Evolutionary conservation across 2,888 invertebrate species (phyloP).

Genomic region (Romanomermis culicivorax): DNA sequence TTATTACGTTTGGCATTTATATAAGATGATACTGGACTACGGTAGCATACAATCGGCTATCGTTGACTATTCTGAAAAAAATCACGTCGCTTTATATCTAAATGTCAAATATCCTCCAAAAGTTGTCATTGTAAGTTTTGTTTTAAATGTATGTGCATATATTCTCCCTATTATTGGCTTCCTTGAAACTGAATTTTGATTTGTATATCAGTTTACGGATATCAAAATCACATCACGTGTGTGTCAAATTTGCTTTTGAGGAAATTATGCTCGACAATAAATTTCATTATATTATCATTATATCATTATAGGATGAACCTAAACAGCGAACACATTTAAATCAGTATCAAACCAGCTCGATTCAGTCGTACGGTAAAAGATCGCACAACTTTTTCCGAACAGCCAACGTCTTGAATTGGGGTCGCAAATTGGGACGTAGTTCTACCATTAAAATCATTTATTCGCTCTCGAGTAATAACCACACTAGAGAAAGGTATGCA

Average conservation of each 20-base stretch:
- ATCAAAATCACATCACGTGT: no score
- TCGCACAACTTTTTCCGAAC: neutral
- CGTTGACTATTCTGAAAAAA: constrained; percentile 1
- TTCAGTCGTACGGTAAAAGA: constrained; percentile 1
- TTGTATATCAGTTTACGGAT: no score
- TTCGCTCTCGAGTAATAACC: no score
- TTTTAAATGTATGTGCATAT: neutral
- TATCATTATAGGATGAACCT: no score
- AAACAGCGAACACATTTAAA: no score
- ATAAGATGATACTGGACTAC: neutral
- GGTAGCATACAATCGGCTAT: neutral
- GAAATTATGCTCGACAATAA: no score
- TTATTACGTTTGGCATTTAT: neutral
- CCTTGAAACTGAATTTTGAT: no score
- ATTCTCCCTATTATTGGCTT: neutral
- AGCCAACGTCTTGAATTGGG: neutral
- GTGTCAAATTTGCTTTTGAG: no score
- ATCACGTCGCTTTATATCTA: neutral
- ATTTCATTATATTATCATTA: no score
- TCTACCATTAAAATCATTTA: neutral
- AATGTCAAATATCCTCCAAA: neutral
- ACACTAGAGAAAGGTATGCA: no score
- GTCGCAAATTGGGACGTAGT: neutral
- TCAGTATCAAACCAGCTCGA: no score
- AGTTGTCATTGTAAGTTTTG: no score